A percentile compares a stretch with the other conserved stretches of the same genome.
phyloP scores from a whole-genome alignment of 2,888 invertebrate genomes.

The Ormyrus rosae region DNA sequence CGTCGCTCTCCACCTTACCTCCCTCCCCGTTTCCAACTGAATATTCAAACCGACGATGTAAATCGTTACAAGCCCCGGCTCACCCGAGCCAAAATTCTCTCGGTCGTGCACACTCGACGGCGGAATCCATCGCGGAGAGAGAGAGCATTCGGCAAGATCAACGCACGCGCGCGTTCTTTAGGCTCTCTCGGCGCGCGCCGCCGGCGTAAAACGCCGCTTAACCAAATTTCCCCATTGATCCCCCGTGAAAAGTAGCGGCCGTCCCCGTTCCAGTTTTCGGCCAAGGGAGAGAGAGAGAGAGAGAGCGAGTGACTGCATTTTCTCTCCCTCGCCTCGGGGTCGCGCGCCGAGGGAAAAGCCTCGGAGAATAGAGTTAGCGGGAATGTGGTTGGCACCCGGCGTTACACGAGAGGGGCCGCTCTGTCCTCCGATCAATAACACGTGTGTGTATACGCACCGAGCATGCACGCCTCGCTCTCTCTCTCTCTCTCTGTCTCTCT shows the following conservation, averaged over 20 bases:
- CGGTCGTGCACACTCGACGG: no score
- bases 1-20: no score
- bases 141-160: neutral
- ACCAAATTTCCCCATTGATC: constrained; percentile 49
- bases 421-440: constrained; percentile 73
- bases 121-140: no score
- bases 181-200: neutral
- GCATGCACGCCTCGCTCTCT: neutral
- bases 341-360: constrained; percentile 12
- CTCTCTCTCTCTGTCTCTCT: no score
- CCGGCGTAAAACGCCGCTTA: neutral
- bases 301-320: neutral
- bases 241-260: neutral
- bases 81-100: no score
- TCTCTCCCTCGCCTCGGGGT: neutral
- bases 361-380: constrained; percentile 69
- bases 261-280: constrained; percentile 13
- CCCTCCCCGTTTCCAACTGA: no score
- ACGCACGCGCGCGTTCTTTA: neutral
- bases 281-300: neutral
- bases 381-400: constrained; percentile 70
- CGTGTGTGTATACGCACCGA: constrained; percentile 71
- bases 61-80: no score
- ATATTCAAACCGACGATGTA: no score
- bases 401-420: constrained; percentile 33